Base-by-base conservation (phyloP, 2,888 invertebrate species). In the Oeneis ivallda region DNA sequence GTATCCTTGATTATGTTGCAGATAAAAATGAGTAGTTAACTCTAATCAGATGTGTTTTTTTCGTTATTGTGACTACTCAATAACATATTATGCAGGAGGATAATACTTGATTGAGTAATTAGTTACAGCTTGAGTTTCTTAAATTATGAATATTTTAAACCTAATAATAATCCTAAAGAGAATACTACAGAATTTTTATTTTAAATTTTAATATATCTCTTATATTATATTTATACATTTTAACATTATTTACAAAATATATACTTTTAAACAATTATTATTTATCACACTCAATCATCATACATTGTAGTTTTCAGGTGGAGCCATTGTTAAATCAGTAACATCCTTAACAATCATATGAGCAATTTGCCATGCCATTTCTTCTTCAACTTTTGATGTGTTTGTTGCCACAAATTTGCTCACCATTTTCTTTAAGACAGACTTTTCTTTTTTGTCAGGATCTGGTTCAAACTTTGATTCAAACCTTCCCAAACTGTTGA, bases 281-380 rank as follows among this genome's bases (percentile, higher is more conserved):
- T 67, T 59, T 70, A 70, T 80, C 78, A 78, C 79, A 83, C 80
- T 39, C 39, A 45, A 26, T 37, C 83, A 81, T 76, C 74, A 82
- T 72, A 79, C 75, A 77, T 78, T 81, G 73, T 88, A 85, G 78
- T 81, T 86, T 67, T 92, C 91, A 69, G 90, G 92, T 85, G 93
- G 92, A 79, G 92, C 92, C 89, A 96, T 93, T 39, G 98, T 98
- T 79, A 98, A 93, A 84, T 94, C 96, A 50, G 98, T 98, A 68
- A 99, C 96, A 92, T 98, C 98, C 86, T 96, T 97, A 52, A 99
- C 96, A 79, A 99, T 99, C 96, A 98, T 98, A 87, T 98, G 97
- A 34, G 99, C 98, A 71, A 98, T 96, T 92, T 98, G 97, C 96
- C 98, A 97, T 6, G 99, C 99, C 93, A 98, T 95, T 85, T 98